A percentile compares a stretch with the other conserved stretches of the same genome.
phyloP scores from a whole-genome alignment of 2,888 invertebrate genomes.

The Patella depressa region DNA sequence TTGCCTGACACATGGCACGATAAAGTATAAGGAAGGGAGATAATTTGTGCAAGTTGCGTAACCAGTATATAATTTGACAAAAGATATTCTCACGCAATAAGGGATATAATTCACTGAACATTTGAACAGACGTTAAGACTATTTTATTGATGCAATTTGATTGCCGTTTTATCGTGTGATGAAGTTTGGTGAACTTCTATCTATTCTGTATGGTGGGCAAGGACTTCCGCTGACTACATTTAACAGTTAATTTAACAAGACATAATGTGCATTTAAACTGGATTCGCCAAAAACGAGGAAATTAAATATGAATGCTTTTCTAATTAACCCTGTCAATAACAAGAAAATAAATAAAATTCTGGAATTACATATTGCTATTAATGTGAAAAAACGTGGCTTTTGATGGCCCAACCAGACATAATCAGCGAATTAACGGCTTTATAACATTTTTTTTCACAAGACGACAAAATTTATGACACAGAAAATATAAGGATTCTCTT shows the following conservation, averaged over 20 bases:
- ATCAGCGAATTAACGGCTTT: constrained; percentile 2
- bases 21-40: background rate
- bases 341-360: constrained; percentile 10
- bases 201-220: too few species aligned
- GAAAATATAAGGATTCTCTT: constrained; percentile 2
- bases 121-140: too few species aligned
- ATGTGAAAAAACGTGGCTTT: constrained; percentile 1
- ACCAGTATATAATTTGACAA: too few species aligned
- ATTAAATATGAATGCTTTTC: constrained; percentile 5
- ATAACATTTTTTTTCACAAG: constrained; percentile 4
- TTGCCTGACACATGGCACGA: constrained; percentile 7
- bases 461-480: constrained; percentile 11
- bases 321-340: constrained; percentile 4
- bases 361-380: constrained; percentile 2
- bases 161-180: too few species aligned
- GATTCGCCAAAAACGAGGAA: background rate
- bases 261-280: background rate
- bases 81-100: too few species aligned
- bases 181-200: too few species aligned
- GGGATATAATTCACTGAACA: too few species aligned
- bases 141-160: too few species aligned
- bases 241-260: background rate
- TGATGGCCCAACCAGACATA: background rate
- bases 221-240: background rate
- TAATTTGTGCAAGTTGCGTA: background rate